Conservation (phyloP, 2,113 vertebrate species). For the Psammodynastes pulverulentus region DNA sequence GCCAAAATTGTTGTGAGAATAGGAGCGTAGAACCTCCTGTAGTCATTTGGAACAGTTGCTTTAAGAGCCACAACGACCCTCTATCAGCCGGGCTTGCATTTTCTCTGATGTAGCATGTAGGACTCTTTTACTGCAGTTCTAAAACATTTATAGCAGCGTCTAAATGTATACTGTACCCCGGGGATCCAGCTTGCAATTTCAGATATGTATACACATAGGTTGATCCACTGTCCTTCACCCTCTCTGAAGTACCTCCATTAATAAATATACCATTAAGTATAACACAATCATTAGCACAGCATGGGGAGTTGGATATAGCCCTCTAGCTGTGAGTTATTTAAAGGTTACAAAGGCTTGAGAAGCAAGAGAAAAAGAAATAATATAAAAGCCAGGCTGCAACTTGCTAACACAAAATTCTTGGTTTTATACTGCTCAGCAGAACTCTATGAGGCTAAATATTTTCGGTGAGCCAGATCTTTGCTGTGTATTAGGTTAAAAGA, state of each 20-base stretch:
- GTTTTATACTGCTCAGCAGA: background rate
- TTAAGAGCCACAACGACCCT: background rate
- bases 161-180: conserved; percentile 8
- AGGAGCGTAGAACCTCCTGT: background rate
- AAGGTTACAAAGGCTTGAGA: conserved; percentile 21
- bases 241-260: conserved; percentile 21
- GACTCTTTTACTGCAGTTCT: conserved; percentile 4
- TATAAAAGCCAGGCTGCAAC: background rate
- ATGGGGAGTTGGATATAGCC: conserved; percentile 10
- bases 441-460: background rate
- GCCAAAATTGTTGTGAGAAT: background rate
- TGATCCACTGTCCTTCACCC: conserved; percentile 32
- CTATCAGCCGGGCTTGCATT: background rate
- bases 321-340: conserved; percentile 31
- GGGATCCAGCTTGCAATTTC: conserved; percentile 16
- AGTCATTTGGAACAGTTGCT: conserved; percentile 7
- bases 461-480: background rate
- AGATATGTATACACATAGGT: conserved; percentile 15
- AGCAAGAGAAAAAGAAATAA: background rate
- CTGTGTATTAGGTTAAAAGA: background rate
- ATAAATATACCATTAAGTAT: conserved; percentile 20
- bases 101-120: background rate
- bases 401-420: background rate
- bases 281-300: conserved; percentile 31
- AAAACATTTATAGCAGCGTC: conserved; percentile 18